Evolutionary conservation across 2,797 vertebrate genomes (phyloP), one percentile per base, ranked within the genome.

Genomic region (Pantherophis vulpinus): DNA sequence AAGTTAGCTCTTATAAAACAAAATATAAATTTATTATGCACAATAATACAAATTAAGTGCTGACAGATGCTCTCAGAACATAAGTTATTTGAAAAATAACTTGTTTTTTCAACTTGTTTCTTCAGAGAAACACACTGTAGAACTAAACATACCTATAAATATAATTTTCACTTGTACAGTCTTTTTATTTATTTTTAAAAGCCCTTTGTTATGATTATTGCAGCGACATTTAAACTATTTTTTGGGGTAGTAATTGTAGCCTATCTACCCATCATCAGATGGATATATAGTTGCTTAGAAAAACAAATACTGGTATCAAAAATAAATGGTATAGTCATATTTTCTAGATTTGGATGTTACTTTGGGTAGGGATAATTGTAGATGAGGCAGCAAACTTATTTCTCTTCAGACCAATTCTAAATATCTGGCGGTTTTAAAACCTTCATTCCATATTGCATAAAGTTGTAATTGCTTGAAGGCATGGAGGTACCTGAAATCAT

Each of bases 71-170:
- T 91, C 61, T 83, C 95, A 95, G 96, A 96, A 37, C 16, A 11
- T 37, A 91, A 90, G 90, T 95, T 95, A 86, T 93, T 93, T 93
- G 70, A 89, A 94, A 95, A 83, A 37, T 74, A 74, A 74, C n/a
- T 74, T 74, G 66, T 74, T 74, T 74, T 66, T 74, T 59, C 27
- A 13, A 55, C 89, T 95, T 89, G 90, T 86, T 91, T 3, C 92
- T 92, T 4, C 92, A 66, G 91, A 29, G 93, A 91, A 93, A 91
- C 42, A 66, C 83, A 87, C 10, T 92, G 0, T 66, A 88, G 93
- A 95, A 95, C 93, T 63, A 60, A 90, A 54, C 32, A 89, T 42
- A 83, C 4, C 18, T 54, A 25, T n/a, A 87, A 87, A 56, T 18
- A 51, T 42, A n/a, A 7, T 32, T 66, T 90, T 42, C 4, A 87